Evolutionary conservation across 2,797 vertebrate species (phyloP).

Genomic region (Simalia tracyae): DNA sequence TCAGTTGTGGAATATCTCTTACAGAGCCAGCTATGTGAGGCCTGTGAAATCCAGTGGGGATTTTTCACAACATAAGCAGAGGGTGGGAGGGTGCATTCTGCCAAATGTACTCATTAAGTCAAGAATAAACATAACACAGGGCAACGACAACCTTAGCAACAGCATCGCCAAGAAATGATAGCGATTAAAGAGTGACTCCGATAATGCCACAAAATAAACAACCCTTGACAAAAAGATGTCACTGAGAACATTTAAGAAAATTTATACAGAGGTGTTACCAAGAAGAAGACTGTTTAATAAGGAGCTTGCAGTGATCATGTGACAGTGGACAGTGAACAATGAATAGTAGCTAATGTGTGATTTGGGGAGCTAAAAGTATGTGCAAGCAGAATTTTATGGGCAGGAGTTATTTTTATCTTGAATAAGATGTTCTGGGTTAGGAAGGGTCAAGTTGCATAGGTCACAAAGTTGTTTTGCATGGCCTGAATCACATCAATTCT

Average conservation of each 20-base stretch:
- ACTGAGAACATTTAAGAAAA: not conserved
- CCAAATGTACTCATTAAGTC: not conserved
- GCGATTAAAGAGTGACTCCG: not conserved
- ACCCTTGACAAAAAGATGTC: not conserved
- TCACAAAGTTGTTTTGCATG: slow-evolving; percentile 3
- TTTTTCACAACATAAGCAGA: not conserved
- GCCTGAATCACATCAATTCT: not conserved
- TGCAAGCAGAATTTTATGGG: slow-evolving; percentile 10
- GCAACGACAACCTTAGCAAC: not conserved
- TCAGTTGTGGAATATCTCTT: not conserved
- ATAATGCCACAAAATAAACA: not conserved
- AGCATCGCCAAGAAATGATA: not conserved
- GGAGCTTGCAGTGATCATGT: not conserved
- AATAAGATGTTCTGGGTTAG: slow-evolving; percentile 46
- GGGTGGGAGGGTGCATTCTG: not conserved
- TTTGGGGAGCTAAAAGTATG: not conserved
- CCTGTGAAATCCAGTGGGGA: not conserved
- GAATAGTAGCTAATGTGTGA: not conserved
- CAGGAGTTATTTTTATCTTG: slow-evolving; percentile 44
- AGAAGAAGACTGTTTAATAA: not conserved
- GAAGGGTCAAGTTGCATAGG: slow-evolving; percentile 60
- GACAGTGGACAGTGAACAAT: not conserved
- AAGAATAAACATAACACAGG: not conserved
- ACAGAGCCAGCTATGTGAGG: not conserved
- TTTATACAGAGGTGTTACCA: not conserved